These are phyloP conservation scores for Sphinx pinastri DNA, from an alignment of 2,888 invertebrate species.

Conservation along the genomic window DNA sequence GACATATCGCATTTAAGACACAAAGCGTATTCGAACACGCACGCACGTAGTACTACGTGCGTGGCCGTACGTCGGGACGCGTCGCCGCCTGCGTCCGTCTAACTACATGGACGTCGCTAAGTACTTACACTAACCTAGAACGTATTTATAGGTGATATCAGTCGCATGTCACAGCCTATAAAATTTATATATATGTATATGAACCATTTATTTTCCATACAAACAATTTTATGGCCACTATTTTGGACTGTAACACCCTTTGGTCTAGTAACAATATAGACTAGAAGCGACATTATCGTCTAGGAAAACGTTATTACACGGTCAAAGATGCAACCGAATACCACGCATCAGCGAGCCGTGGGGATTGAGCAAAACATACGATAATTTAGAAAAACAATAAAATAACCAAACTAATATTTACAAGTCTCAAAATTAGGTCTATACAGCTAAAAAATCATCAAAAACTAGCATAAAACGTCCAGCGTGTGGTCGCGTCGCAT, in stretches of 20 bases:
- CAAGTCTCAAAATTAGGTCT: background rate
- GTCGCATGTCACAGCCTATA: conserved; percentile 60
- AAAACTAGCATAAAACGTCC: conserved; percentile 6
- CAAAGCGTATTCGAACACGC: background rate
- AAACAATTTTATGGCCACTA: conserved; percentile 28
- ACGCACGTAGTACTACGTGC: background rate
- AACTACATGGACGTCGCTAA: conserved; percentile 31
- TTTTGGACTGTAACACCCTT: conserved; percentile 41
- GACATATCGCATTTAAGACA: too few relatives aligned
- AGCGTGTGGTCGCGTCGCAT: background rate
- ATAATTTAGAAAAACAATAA: conserved; percentile 6
- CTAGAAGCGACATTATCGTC: conserved; percentile 29
- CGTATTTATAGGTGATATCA: conserved; percentile 52
- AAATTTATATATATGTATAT: conserved; percentile 41
- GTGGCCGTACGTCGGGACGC: background rate
- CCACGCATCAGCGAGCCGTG: background rate
- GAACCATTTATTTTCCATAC: conserved; percentile 27
- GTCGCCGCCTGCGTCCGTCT: conserved; percentile 17
- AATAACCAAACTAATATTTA: background rate
- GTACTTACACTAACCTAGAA: conserved; percentile 44
- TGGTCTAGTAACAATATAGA: conserved; percentile 27
- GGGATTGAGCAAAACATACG: conserved; percentile 7
- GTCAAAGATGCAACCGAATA: background rate
- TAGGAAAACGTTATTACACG: conserved; percentile 13
- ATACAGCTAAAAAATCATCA: conserved; percentile 16